Conservation (phyloP, 2,113 vertebrate genomes). For the Brachyhypopomus gauderio region DNA sequence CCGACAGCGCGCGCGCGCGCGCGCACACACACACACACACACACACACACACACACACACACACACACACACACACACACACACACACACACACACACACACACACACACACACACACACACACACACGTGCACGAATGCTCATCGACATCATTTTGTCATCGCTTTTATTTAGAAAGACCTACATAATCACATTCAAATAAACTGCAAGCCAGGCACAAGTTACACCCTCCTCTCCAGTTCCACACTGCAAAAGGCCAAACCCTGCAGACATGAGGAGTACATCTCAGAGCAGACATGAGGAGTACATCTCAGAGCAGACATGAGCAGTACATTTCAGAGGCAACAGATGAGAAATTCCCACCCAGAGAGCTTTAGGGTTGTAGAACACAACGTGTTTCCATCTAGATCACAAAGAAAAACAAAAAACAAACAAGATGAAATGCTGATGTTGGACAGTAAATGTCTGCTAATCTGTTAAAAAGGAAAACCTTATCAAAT, state of each 20-base stretch:
- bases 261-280: slow-evolving; percentile 4
- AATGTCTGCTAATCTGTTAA: background rate
- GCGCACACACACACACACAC: background rate
- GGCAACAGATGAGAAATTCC: background rate
- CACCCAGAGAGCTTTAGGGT: background rate
- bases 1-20: background rate
- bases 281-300: background rate
- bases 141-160: slow-evolving; percentile 23
- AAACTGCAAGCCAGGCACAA: background rate
- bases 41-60: background rate
- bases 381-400: background rate
- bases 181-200: background rate
- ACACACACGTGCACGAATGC: background rate
- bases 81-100: too few species aligned
- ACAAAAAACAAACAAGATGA: background rate
- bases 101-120: background rate
- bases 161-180: background rate
- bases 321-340: background rate
- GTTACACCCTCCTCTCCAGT: background rate
- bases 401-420: background rate
- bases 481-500: background rate
- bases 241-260: background rate
- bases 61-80: too few species aligned
- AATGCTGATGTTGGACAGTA: background rate
- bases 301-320: background rate